These are phyloP conservation scores for Paralichthys olivaceus DNA, from an alignment of 2,113 vertebrate genomes.

Conservation along the genomic window DNA sequence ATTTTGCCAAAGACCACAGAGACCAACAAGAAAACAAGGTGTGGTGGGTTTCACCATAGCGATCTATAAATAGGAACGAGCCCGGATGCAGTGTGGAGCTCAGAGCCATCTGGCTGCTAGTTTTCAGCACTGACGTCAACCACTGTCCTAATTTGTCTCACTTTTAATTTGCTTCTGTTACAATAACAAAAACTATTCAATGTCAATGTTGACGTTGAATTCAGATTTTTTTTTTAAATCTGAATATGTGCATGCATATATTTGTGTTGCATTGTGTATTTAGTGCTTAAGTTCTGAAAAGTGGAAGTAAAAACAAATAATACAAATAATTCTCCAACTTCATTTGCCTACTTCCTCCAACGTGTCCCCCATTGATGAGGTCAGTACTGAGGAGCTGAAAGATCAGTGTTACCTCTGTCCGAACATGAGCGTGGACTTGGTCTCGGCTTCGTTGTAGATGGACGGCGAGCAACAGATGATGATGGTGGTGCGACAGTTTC, in stretches of 20 bases:
- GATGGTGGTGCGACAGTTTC: slow-evolving; percentile 95
- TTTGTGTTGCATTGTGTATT: too few relatives aligned
- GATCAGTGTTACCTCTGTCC: slow-evolving; percentile 86
- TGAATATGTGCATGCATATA: too few relatives aligned
- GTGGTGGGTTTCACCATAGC: background rate
- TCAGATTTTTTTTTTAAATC: too few relatives aligned
- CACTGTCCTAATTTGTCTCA: background rate
- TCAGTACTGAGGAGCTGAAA: background rate
- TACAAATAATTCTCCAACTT: too few relatives aligned
- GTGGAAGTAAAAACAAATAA: too few relatives aligned
- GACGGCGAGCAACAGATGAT: slow-evolving; percentile 96
- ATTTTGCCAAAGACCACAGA: background rate
- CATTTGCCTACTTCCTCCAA: too few relatives aligned
- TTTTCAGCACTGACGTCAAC: slow-evolving; percentile 31
- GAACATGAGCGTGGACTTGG: slow-evolving; percentile 95
- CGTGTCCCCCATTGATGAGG: too few relatives aligned
- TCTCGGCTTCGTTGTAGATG: slow-evolving; percentile 93
- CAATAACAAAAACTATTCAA: background rate
- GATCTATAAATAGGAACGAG: slow-evolving; percentile 24
- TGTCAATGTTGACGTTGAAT: too few relatives aligned
- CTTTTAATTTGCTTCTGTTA: background rate
- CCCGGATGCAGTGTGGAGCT: slow-evolving; percentile 29
- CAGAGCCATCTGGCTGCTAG: slow-evolving; percentile 45
- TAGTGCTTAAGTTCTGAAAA: too few relatives aligned
- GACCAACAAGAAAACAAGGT: background rate